Evolutionary conservation across 2,888 invertebrate genomes (phyloP), one percentile per base, ranked within the genome.

Genomic region (Gymnosoma rotundatum): DNA sequence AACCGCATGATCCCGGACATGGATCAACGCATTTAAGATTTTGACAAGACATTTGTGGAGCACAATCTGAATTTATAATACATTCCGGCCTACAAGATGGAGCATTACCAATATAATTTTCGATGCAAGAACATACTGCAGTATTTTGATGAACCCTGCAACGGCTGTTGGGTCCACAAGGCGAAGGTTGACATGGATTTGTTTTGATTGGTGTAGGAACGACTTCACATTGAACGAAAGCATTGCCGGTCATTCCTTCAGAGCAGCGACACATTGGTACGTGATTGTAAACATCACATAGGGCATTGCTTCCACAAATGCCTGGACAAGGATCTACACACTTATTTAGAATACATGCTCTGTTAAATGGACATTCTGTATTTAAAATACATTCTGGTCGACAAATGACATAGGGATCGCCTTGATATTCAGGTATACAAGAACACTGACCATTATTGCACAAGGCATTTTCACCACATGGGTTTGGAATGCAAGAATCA

Each of bases 21-120:
- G 97, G 97, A 92, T 97, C 94, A 45, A 94, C 93, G 90, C 97
- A 97, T 93, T 96, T 96, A 88, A 96, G 95, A 89, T 95, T 96
- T 88, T 94, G 95, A 89, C 97, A 97, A 5, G 97, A 96, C 90
- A 95, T 94, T 81, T 95, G 94, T 54, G 95, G 93, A 20, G 94
- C 92, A 91, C 97, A 97, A 90, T 97, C 97, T 2, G 95, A 93
- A 89, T 96, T 97, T 9, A 95, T 94, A 1, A 95, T 94, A 91
- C 97, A 97, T 91, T 97, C 96, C 9, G 96, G 95, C 88, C 95
- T 93, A 88, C 96, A 96, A 61, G 94, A 94, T 25, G 96, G 96
- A 72, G 97, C 96, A 88, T 94, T 95, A 70, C 97, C 97, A 58
- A 94, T 93, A 90, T 94, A 96, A 63, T 94, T 94, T 86, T 94